Evolutionary conservation across 1,140 invertebrate genomes (phyloP).

Genomic region (Drosophila melanica): DNA sequence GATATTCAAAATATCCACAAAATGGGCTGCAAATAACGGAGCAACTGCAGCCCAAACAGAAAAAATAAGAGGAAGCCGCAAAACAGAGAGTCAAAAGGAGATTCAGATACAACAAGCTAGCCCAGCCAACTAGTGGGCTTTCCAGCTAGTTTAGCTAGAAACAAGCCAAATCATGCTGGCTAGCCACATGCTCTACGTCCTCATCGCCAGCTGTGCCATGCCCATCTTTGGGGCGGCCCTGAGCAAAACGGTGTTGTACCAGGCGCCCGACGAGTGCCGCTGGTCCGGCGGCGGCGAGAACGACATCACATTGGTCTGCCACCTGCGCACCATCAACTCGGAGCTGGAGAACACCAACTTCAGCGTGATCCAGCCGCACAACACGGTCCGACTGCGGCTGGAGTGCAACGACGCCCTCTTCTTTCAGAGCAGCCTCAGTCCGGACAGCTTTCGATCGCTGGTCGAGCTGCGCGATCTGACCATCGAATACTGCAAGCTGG

Average conservation of each 20-base stretch:
- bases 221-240: constrained; percentile 88
- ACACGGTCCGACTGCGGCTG: constrained; percentile 91
- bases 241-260: constrained; percentile 89
- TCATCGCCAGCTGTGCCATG: constrained; percentile 87
- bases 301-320: constrained; percentile 91
- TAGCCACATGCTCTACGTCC: constrained; percentile 71
- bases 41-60: constrained; percentile 33
- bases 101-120: constrained; percentile 21
- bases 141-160: constrained; percentile 24
- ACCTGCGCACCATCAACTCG: constrained; percentile 93
- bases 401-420: constrained; percentile 94
- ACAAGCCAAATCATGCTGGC: constrained; percentile 65
- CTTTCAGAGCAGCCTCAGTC: constrained; percentile 93
- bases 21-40: constrained; percentile 65
- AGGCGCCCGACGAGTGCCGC: constrained; percentile 93
- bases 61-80: constrained; percentile 11
- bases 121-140: constrained; percentile 22
- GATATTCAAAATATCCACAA: constrained; percentile 53
- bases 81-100: constrained; percentile 18
- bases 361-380: constrained; percentile 93
- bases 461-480: constrained; percentile 92
- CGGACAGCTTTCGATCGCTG: constrained; percentile 92
- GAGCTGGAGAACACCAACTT: constrained; percentile 95
- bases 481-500: constrained; percentile 96
- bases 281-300: constrained; percentile 88